A percentile compares a stretch with the other conserved stretches of the same genome.
Conservation (phyloP, 1,140 invertebrate genomes). For the Euwallacea fornicatus region DNA sequence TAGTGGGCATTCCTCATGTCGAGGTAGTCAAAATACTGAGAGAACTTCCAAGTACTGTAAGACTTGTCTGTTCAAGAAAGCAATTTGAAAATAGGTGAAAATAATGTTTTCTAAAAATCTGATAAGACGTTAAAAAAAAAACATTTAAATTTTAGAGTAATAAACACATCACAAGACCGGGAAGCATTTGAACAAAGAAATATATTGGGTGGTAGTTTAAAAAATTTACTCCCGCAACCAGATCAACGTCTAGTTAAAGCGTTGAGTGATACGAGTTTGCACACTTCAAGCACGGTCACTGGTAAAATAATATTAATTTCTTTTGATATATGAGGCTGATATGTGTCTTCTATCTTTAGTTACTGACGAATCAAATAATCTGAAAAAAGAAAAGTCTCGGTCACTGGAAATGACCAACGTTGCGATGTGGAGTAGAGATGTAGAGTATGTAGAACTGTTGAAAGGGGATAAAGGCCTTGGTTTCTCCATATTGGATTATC, state of each 20-base stretch:
- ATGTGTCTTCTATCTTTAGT: constrained; percentile 21
- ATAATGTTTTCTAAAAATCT: not conserved
- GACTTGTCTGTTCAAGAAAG: constrained; percentile 77
- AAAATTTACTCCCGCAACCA: constrained; percentile 49
- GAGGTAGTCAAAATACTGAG: constrained; percentile 89
- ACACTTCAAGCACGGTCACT: constrained; percentile 72
- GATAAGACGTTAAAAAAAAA: no score
- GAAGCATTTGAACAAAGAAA: constrained; percentile 76
- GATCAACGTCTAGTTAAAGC: constrained; percentile 72
- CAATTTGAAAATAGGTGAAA: constrained; percentile 56
- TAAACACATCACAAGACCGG: constrained; percentile 74
- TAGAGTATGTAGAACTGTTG: constrained; percentile 81
- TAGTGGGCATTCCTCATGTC: constrained; percentile 84
- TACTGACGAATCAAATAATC: constrained; percentile 58
- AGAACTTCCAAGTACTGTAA: constrained; percentile 80
- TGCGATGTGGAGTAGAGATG: constrained; percentile 90
- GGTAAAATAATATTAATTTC: constrained; percentile 32
- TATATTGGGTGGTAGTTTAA: constrained; percentile 68
- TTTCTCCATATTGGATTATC: constrained; percentile 93
- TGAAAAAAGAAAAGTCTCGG: constrained; percentile 76
- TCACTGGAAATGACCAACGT: constrained; percentile 89
- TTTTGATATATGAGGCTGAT: not conserved
- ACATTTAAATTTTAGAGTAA: constrained; percentile 54
- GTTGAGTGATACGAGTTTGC: constrained; percentile 83
- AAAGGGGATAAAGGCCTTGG: constrained; percentile 92